phyloP scores from a whole-genome alignment of 2,888 invertebrate species.

The Ormyrus pomaceus region DNA sequence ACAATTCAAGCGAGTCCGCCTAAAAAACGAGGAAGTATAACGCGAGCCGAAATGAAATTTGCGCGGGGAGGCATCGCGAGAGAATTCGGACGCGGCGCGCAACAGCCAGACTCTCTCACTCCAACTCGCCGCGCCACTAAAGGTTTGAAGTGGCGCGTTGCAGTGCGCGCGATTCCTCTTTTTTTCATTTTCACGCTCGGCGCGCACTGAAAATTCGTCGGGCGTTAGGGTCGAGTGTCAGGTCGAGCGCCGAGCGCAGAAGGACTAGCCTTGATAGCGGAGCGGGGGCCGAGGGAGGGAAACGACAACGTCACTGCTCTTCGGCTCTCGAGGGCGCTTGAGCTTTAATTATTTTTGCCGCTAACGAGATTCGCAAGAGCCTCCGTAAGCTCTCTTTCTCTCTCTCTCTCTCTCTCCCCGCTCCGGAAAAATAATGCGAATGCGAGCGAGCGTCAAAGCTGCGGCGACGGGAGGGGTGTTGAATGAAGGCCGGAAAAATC shows the following conservation, averaged over 20 bases:
- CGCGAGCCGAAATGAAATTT: slow-evolving; percentile 23
- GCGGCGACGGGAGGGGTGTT: not conserved
- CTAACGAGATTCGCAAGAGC: slow-evolving; percentile 55
- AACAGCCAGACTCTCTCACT: not conserved
- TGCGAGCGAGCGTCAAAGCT: not conserved
- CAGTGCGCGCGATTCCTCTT: not conserved
- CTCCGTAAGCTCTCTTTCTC: not conserved
- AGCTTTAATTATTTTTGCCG: slow-evolving; percentile 58
- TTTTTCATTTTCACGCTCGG: slow-evolving; percentile 41
- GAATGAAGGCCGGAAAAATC: not conserved
- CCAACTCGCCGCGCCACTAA: not conserved
- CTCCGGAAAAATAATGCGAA: slow-evolving; percentile 24
- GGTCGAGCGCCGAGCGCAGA: slow-evolving; percentile 24
- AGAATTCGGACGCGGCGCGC: not conserved
- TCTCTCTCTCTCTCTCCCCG: not conserved
- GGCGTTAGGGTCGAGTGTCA: slow-evolving; percentile 43
- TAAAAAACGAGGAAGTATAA: too few species aligned
- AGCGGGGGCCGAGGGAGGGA: not conserved
- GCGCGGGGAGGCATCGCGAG: not conserved
- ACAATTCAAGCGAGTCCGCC: not conserved
- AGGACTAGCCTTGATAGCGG: slow-evolving; percentile 22
- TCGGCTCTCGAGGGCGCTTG: slow-evolving; percentile 51
- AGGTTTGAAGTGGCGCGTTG: not conserved
- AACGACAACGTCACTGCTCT: slow-evolving; percentile 9
- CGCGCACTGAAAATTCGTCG: slow-evolving; percentile 39